Base-by-base conservation (phyloP, 2,888 invertebrate species). In the Carcina quercana region DNA sequence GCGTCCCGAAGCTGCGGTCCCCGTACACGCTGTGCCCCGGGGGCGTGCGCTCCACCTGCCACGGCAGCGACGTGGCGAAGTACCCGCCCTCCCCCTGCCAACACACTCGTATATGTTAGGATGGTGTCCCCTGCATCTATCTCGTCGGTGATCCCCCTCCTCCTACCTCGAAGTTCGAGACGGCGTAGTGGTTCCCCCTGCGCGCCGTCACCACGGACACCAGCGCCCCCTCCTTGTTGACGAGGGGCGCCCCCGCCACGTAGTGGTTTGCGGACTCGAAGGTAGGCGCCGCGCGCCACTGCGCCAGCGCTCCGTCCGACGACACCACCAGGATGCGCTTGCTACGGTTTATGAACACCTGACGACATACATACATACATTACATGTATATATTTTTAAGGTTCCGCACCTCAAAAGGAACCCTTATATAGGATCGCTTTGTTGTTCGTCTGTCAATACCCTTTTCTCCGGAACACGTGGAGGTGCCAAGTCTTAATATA, bases 1-100 rank as follows among this genome's bases (percentile, higher is more conserved):
- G 63, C 0, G 50, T 47, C 0, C 45, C n/a, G 59, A 79, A 80
- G 1, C 40, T 42, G n/a, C 45, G 51, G 35, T 59, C 60, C 0
- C 69, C 82, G 55, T 82, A 82, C 8, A 69, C 33, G 3, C 43
- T 15, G 7, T 42, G 34, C 1, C 58, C 56, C 2, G 50, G 59
- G 0, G 61, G 42, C 1, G 52, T 41, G 19, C 58, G 46, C 1
- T 62, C 7, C 0, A 50, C 33, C 22, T 42, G 35, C 83, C 83
- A 83, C 0, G 65, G 48, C 1, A 47, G 35, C 0, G 58, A 27
- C 0, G 76, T 80, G 31, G 70, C 69, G 59, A 83, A 79, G 63
- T 79, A 83, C 0, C 83, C 83, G 34, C 80, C 74, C 22, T 68
- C 68, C n/a, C 82, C 78, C 76, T 80, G 58, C 0, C n/a, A n/a